phyloP scores from a whole-genome alignment of 2,113 vertebrate species.

The Podarcis cretensis region DNA sequence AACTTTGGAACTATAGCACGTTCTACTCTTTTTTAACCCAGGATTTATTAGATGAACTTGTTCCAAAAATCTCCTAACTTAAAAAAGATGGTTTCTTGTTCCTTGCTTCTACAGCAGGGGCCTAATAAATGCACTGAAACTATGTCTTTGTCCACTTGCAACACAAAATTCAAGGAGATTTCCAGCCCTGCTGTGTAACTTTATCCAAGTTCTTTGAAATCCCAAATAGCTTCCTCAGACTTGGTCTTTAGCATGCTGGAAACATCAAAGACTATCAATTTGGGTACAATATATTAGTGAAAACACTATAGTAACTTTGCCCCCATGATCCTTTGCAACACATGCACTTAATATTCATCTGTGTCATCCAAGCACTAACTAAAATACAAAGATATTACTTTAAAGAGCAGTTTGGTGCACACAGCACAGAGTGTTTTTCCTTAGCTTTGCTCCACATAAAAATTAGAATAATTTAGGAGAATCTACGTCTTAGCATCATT shows the following conservation, averaged over 20 bases:
- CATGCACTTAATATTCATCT: not conserved
- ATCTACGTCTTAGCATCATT: conserved; percentile 41
- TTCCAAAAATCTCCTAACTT: conserved; percentile 87
- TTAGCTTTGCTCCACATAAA: conserved; percentile 41
- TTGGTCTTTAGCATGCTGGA: conserved; percentile 62
- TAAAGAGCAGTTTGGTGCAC: conserved; percentile 40
- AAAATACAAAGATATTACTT: conserved; percentile 41
- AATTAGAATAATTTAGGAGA: conserved; percentile 41
- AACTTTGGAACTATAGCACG: conserved; percentile 80
- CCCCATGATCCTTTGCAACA: conserved; percentile 34
- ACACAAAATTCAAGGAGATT: conserved; percentile 71
- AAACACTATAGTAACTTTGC: not conserved
- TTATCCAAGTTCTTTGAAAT: conserved; percentile 77
- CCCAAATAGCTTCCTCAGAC: conserved; percentile 68
- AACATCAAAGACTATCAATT: conserved; percentile 58
- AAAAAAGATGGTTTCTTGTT: conserved; percentile 79
- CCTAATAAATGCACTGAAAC: conserved; percentile 75
- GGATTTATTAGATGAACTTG: conserved; percentile 72
- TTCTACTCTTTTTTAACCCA: conserved; percentile 77
- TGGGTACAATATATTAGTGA: conserved; percentile 17
- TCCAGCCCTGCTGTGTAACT: conserved; percentile 63
- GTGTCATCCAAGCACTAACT: not conserved
- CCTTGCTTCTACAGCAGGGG: conserved; percentile 72
- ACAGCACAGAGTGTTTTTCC: conserved; percentile 39
- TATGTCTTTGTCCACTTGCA: conserved; percentile 63